These are phyloP conservation scores for Drosophila sturtevanti DNA, from an alignment of 1,140 invertebrate species.

Conservation along the genomic window DNA sequence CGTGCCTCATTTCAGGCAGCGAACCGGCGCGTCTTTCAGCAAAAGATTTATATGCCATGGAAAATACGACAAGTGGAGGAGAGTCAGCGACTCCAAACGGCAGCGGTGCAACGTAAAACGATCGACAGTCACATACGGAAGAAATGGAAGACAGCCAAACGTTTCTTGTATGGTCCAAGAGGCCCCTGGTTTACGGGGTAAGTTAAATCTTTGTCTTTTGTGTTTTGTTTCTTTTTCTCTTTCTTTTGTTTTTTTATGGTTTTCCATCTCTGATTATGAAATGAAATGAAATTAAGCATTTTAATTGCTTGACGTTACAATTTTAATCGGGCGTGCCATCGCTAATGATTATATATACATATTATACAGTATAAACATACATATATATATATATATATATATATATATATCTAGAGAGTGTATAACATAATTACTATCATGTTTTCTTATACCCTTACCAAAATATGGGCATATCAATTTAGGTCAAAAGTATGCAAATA, in stretches of 20 bases:
- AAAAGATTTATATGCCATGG: constrained; percentile 84
- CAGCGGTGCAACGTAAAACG: constrained; percentile 83
- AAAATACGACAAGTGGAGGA: constrained; percentile 84
- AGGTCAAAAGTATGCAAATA: no score
- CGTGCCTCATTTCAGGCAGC: constrained; percentile 85
- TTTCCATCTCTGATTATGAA: constrained; percentile 54
- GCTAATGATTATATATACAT: constrained; percentile 43
- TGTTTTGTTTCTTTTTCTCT: neutral
- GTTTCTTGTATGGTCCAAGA: constrained; percentile 84
- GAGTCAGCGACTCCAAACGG: constrained; percentile 83
- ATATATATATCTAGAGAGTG: constrained; percentile 3
- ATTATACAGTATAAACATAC: no score
- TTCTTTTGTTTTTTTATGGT: neutral
- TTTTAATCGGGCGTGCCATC: constrained; percentile 70
- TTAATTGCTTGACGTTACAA: constrained; percentile 62
- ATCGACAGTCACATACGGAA: constrained; percentile 83
- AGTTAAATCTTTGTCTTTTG: constrained; percentile 46
- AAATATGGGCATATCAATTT: neutral
- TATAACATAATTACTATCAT: constrained; percentile 50
- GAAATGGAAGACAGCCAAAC: constrained; percentile 84
- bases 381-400: constrained; percentile 11
- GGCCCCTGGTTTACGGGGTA: constrained; percentile 85
- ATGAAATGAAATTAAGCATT: constrained; percentile 51
- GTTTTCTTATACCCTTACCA: neutral
- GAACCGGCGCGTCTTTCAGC: constrained; percentile 85